A percentile compares a stretch with the other conserved stretches of the same genome.
Evolutionary conservation across 2,113 vertebrate species (phyloP).

Genomic region (Formicarius rufipectus): DNA sequence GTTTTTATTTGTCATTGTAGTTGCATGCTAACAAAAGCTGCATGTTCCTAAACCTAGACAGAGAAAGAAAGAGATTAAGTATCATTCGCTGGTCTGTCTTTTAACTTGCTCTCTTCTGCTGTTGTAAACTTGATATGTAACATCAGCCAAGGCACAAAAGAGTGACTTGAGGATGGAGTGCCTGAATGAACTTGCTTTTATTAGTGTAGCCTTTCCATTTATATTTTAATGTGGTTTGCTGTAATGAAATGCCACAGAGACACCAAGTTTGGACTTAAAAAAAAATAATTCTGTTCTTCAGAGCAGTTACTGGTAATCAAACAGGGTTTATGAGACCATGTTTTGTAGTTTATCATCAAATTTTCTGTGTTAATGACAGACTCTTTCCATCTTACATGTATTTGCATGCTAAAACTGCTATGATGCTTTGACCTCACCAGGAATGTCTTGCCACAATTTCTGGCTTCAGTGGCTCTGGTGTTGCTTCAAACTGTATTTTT

Average conservation of each 20-base stretch:
- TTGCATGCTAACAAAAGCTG: not conserved
- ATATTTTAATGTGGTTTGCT: conserved; percentile 10
- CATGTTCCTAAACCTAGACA: not conserved
- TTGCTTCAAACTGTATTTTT: not conserved
- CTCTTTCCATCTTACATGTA: not conserved
- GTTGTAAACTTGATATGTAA: conserved; percentile 43
- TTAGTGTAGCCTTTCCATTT: conserved; percentile 37
- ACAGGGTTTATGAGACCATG: not conserved
- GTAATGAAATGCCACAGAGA: not conserved
- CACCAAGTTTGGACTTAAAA: not conserved
- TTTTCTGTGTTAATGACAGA: not conserved
- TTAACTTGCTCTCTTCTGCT: not conserved
- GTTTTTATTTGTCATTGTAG: not conserved
- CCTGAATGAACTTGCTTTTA: not conserved
- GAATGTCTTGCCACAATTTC: not conserved
- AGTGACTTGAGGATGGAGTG: not conserved
- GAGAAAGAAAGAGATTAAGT: not conserved
- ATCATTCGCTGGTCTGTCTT: not conserved
- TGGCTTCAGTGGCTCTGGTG: not conserved
- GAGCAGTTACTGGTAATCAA: not conserved
- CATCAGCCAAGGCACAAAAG: conserved; percentile 9
- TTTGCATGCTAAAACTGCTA: not conserved
- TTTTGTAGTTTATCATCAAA: not conserved
- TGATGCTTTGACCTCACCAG: not conserved
- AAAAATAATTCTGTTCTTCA: not conserved